Conservation (phyloP, 2,888 invertebrate genomes). For the Deilephila porcellus region DNA sequence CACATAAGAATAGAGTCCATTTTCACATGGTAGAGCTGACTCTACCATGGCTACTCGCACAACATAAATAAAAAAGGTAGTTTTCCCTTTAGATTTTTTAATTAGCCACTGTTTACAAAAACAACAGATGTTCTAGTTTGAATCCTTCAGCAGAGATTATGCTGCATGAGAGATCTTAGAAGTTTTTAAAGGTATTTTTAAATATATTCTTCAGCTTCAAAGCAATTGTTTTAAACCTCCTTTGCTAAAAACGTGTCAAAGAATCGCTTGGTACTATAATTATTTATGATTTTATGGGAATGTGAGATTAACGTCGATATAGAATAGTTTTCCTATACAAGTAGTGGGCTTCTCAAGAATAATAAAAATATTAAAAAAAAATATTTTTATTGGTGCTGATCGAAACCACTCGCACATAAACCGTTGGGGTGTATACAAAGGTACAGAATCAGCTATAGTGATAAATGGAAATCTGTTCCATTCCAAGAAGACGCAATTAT, state of each 20-base stretch:
- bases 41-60: conserved; percentile 33
- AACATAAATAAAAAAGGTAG: conserved; percentile 36
- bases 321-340: too few species aligned
- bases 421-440: too few species aligned
- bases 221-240: not conserved
- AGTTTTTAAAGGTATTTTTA: not conserved
- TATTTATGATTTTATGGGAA: not conserved
- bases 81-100: conserved; percentile 47
- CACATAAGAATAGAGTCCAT: not conserved
- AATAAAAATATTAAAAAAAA: too few species aligned
- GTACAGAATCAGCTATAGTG: too few species aligned
- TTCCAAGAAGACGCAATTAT: too few species aligned
- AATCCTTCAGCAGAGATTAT: conserved; percentile 37
- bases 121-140: conserved; percentile 46
- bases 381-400: too few species aligned
- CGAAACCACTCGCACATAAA: too few species aligned
- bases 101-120: conserved; percentile 54
- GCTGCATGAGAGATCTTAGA: conserved; percentile 8
- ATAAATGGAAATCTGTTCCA: too few species aligned
- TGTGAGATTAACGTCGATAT: not conserved
- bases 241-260: not conserved
- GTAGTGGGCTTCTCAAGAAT: too few species aligned
- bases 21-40: not conserved
- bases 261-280: not conserved
- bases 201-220: not conserved